These are phyloP conservation scores for Microctenopoma steveboyesi DNA, from an alignment of 2,797 vertebrate species.

Conservation along the genomic window DNA sequence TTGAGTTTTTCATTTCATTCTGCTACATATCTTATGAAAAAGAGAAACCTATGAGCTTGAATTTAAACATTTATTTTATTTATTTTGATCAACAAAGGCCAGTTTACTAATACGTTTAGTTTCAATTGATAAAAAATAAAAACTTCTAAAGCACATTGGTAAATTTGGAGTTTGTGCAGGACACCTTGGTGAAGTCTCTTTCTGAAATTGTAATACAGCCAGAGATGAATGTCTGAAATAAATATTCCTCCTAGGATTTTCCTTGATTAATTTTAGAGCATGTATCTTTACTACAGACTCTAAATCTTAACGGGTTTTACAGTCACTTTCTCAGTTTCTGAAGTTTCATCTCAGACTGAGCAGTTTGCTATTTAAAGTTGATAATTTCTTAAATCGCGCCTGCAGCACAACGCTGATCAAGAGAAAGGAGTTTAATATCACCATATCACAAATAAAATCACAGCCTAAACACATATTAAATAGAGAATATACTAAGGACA, in stretches of 20 bases:
- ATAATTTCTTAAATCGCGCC: neutral
- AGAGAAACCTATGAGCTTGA: neutral
- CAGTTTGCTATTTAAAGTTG: neutral
- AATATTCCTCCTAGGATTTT: neutral
- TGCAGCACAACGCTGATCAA: neutral
- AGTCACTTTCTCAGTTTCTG: neutral
- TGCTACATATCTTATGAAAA: conserved; percentile 1
- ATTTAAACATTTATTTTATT: neutral
- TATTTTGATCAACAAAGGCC: neutral
- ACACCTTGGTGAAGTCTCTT: neutral
- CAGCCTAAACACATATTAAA: neutral
- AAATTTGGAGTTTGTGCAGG: neutral
- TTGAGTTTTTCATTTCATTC: neutral
- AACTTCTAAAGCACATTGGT: neutral
- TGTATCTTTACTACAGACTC: neutral
- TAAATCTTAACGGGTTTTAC: neutral
- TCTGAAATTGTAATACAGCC: neutral
- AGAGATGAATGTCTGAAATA: neutral
- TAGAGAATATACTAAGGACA: neutral
- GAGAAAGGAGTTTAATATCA: neutral
- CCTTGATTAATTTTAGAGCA: neutral
- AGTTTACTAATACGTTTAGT: neutral
- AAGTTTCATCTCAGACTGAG: neutral
- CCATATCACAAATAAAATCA: neutral
- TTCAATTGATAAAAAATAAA: neutral